phyloP scores from a whole-genome alignment of 2,113 vertebrate genomes.

The Muntiacus reevesi region DNA sequence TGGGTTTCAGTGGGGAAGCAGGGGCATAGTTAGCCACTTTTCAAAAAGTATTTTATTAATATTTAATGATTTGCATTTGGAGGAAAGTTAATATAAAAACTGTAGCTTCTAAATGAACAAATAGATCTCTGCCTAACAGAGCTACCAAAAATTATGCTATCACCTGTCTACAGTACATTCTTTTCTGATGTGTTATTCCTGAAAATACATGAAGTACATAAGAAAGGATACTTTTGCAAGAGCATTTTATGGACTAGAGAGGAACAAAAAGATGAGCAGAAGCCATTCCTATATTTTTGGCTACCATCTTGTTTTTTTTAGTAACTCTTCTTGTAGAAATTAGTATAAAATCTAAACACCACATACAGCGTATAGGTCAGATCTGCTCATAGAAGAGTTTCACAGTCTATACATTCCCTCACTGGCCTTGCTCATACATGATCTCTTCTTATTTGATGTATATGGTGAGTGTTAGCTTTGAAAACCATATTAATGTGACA shows the following conservation, averaged over 20 bases:
- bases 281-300: background rate
- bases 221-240: background rate
- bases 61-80: background rate
- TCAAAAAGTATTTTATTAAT: background rate
- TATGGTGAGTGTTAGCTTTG: background rate
- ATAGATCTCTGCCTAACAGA: background rate
- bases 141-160: background rate
- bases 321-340: background rate
- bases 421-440: background rate
- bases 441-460: background rate
- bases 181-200: background rate
- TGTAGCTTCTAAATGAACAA: background rate
- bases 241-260: background rate
- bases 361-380: background rate
- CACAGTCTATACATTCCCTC: background rate
- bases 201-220: background rate
- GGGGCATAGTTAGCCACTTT: background rate
- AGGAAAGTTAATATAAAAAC: background rate
- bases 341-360: background rate
- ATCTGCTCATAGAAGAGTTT: background rate
- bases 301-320: background rate
- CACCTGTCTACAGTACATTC: background rate
- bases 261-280: background rate
- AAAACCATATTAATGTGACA: background rate
- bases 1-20: background rate